These are phyloP conservation scores for Drosophila meridiana DNA, from an alignment of 2,888 invertebrate species.

Conservation along the genomic window DNA sequence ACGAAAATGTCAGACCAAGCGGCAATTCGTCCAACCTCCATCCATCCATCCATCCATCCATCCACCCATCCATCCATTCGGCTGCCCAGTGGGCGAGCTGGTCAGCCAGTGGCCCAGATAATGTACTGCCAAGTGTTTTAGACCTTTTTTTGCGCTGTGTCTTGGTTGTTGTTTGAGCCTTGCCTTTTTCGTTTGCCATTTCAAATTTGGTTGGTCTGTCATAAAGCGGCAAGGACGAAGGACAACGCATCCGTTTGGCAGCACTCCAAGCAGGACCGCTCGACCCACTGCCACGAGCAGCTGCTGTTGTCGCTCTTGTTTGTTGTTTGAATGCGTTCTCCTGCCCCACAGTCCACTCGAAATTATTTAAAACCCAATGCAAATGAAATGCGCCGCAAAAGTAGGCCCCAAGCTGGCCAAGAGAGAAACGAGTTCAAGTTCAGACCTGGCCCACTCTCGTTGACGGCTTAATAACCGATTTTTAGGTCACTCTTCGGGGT, in stretches of 20 bases:
- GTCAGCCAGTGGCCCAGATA: slow-evolving; percentile 74
- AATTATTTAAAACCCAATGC: slow-evolving; percentile 61
- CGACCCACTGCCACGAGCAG: slow-evolving; percentile 41
- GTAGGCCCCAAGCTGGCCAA: slow-evolving; percentile 10
- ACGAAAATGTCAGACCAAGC: slow-evolving; percentile 71
- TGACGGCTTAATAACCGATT: slow-evolving; percentile 7
- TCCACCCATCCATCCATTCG: slow-evolving; percentile 14
- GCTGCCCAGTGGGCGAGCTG: slow-evolving; percentile 46
- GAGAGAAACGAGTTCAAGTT: slow-evolving; percentile 60
- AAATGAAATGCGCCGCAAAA: slow-evolving; percentile 59
- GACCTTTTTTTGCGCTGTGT: slow-evolving; percentile 59
- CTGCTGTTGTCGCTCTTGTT: slow-evolving; percentile 49
- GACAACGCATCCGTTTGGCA: slow-evolving; percentile 50
- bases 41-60: not conserved
- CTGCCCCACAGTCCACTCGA: slow-evolving; percentile 24
- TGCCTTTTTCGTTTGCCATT: slow-evolving; percentile 42
- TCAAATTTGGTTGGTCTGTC: slow-evolving; percentile 58
- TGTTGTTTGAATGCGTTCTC: slow-evolving; percentile 30
- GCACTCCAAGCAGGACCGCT: slow-evolving; percentile 34
- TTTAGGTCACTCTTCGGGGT: not conserved
- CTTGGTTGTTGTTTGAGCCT: slow-evolving; percentile 17
- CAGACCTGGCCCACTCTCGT: slow-evolving; percentile 22
- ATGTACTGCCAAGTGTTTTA: slow-evolving; percentile 79
- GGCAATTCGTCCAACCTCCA: slow-evolving; percentile 59
- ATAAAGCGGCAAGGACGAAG: slow-evolving; percentile 42